Evolutionary conservation across 2,888 invertebrate genomes (phyloP).

Genomic region (Siphonodentalium dalli): DNA sequence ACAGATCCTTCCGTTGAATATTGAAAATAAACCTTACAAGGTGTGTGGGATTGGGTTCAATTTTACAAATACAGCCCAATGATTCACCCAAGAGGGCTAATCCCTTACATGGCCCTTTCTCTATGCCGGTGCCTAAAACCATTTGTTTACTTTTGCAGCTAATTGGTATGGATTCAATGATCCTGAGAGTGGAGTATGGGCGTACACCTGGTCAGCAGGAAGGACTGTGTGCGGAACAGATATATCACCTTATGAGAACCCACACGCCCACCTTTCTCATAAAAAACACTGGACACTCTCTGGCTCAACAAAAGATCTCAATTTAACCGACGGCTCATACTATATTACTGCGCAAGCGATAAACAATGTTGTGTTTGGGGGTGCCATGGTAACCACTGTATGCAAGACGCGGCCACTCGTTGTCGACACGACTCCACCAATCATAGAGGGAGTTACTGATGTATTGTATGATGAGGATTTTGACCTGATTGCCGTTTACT

Average conservation of each 20-base stretch:
- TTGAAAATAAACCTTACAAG: no score
- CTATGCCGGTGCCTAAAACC: no score
- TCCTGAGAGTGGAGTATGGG: slow-evolving; percentile 45
- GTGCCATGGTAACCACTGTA: slow-evolving; percentile 44
- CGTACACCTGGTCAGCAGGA: slow-evolving; percentile 47
- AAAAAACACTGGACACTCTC: slow-evolving; percentile 44
- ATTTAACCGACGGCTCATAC: slow-evolving; percentile 41
- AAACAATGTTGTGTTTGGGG: slow-evolving; percentile 39
- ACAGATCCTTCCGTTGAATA: no score
- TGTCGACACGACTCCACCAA: slow-evolving; percentile 43
- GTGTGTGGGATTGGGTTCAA: no score
- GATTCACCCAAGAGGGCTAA: no score
- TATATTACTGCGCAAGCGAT: slow-evolving; percentile 45
- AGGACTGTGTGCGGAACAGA: slow-evolving; percentile 34
- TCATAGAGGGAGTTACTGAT: slow-evolving; percentile 31
- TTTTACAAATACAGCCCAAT: no score
- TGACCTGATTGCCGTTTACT: slow-evolving; percentile 40
- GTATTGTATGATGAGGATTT: slow-evolving; percentile 46
- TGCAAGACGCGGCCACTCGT: slow-evolving; percentile 41
- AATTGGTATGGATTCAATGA: slow-evolving; percentile 52
- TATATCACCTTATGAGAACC: slow-evolving; percentile 35
- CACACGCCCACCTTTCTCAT: slow-evolving; percentile 37
- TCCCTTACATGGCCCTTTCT: no score
- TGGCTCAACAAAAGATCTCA: slow-evolving; percentile 37
- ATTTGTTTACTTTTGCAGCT: slow-evolving; percentile 25